Conservation (phyloP, 1,140 invertebrate genomes). For the Meloidogyne hapla region DNA sequence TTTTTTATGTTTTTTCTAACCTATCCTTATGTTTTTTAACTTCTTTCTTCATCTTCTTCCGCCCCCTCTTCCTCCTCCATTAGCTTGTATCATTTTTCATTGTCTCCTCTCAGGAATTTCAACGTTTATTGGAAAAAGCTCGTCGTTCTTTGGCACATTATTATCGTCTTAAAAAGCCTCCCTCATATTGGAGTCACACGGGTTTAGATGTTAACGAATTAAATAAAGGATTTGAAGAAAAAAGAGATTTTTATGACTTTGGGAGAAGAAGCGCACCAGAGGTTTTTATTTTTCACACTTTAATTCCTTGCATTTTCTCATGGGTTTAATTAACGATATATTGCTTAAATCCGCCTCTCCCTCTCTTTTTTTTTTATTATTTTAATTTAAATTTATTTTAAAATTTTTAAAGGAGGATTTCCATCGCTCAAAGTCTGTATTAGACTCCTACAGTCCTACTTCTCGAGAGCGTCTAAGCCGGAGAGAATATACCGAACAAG, state of each 20-base stretch:
- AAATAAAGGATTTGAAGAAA: background rate
- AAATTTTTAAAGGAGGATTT: conserved; percentile 44
- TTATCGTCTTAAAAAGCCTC: conserved; percentile 31
- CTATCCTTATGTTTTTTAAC: background rate
- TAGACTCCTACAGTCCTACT: conserved; percentile 48
- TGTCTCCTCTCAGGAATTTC: conserved; percentile 49
- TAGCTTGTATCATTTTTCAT: background rate
- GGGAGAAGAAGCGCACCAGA: too few species aligned
- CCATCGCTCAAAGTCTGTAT: conserved; percentile 54
- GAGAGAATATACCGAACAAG: conserved; percentile 35
- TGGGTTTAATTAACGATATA: background rate
- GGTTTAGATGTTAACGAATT: background rate
- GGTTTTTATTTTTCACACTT: background rate
- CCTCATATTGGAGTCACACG: background rate
- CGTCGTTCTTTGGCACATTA: conserved; percentile 55
- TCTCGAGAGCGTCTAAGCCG: conserved; percentile 44
- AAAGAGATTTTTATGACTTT: too few species aligned
- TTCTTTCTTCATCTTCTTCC: conserved; percentile 8
- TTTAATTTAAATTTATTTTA: background rate
- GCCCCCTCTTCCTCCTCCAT: background rate
- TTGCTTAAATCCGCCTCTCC: background rate
- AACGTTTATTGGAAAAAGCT: conserved; percentile 54
- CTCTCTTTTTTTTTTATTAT: background rate
- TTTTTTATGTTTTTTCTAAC: background rate
- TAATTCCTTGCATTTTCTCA: background rate